Percentiles rank a stretch among this genome's conserved stretches.
Evolutionary conservation across 2,888 invertebrate species (phyloP).

Genomic region (Drosophila bunnanda): DNA sequence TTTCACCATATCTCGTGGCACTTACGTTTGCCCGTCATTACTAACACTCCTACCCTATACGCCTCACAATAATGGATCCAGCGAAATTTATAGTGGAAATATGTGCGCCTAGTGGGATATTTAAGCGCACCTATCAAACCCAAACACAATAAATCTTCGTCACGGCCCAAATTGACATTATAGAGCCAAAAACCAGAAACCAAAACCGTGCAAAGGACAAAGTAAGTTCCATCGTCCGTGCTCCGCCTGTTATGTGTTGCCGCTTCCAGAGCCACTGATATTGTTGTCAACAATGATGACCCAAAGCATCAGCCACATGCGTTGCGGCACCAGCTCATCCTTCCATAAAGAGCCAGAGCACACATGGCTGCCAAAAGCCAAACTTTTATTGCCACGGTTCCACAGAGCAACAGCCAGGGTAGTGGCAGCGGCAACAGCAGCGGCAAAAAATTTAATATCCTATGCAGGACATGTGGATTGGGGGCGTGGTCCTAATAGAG

Average conservation of each 20-base stretch:
- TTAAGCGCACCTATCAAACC: conserved; percentile 66
- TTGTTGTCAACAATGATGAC: conserved; percentile 78
- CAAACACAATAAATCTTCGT: conserved; percentile 75
- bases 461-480: conserved; percentile 34
- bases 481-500: conserved; percentile 67
- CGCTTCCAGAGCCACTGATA: conserved; percentile 62
- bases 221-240: conserved; percentile 58
- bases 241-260: conserved; percentile 43
- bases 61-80: background rate
- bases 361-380: conserved; percentile 41
- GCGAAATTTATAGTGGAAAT: conserved; percentile 35
- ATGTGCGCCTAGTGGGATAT: conserved; percentile 37
- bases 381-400: conserved; percentile 63
- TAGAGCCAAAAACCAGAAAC: conserved; percentile 64
- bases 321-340: conserved; percentile 74
- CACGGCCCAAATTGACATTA: conserved; percentile 77
- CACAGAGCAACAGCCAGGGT: conserved; percentile 29
- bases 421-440: background rate
- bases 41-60: conserved; percentile 1
- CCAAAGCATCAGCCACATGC: conserved; percentile 77
- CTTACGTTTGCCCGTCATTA: background rate
- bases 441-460: conserved; percentile 68
- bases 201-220: conserved; percentile 58
- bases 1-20: background rate
- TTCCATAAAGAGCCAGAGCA: conserved; percentile 42